Evolutionary conservation across 2,888 invertebrate genomes (phyloP).

Genomic region (Drosophila neotestacea): DNA sequence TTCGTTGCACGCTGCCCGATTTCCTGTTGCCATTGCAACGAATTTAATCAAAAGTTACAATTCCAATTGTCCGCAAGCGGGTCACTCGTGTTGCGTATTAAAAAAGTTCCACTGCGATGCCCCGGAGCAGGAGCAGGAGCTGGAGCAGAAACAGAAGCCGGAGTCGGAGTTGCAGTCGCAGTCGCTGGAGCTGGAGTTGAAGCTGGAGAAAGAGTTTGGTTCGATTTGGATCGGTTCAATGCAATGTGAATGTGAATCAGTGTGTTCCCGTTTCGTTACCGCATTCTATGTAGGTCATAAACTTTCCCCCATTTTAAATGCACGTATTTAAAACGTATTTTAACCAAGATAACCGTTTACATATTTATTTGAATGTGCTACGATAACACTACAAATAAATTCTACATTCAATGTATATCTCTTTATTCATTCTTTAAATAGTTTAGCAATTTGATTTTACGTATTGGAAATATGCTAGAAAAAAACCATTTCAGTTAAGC

Average conservation of each 20-base stretch:
- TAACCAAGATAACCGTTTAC: conserved; percentile 24
- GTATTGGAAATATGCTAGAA: background rate
- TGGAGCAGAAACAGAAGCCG: background rate
- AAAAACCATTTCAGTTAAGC: background rate
- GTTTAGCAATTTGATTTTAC: background rate
- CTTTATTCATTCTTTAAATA: background rate
- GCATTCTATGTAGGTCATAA: conserved; percentile 43
- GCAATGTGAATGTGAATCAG: conserved; percentile 4
- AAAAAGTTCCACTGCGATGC: conserved; percentile 69
- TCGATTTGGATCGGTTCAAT: conserved; percentile 19
- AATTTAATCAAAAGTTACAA: conserved; percentile 83
- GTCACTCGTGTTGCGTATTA: conserved; percentile 81
- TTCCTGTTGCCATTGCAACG: conserved; percentile 75
- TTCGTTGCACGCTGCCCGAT: conserved; percentile 36
- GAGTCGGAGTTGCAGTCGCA: background rate
- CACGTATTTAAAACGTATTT: conserved; percentile 38
- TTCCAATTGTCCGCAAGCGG: conserved; percentile 81
- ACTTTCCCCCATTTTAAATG: conserved; percentile 48
- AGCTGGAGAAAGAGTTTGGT: background rate
- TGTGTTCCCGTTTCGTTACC: conserved; percentile 28
- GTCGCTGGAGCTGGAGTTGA: background rate
- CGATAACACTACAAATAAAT: conserved; percentile 11
- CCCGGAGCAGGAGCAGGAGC: conserved; percentile 9
- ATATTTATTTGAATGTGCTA: conserved; percentile 10
- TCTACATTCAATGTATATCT: conserved; percentile 4